Conservation (phyloP, 2,113 vertebrate genomes). For the Laticauda laticaudata region DNA sequence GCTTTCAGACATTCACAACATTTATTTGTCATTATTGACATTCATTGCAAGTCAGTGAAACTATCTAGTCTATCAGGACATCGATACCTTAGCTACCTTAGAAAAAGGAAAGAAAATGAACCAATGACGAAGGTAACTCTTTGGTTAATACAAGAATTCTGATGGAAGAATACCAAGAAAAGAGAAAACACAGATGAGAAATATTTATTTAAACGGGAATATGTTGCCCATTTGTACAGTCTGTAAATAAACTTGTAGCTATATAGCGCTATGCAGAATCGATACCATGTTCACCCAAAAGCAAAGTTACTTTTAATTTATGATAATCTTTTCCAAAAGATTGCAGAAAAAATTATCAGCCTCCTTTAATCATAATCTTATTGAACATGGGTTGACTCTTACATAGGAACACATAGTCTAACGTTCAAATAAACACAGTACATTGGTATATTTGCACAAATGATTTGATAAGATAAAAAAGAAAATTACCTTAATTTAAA, state of each 20-base stretch:
- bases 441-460: neutral
- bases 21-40: neutral
- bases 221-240: neutral
- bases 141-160: neutral
- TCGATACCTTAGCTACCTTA: neutral
- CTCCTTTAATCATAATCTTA: neutral
- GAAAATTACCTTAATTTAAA: neutral
- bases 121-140: neutral
- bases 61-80: neutral
- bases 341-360: neutral
- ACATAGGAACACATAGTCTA: neutral
- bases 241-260: neutral
- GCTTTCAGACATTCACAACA: neutral
- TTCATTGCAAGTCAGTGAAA: neutral
- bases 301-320: neutral
- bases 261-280: neutral
- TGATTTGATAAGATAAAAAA: neutral
- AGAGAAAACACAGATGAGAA: neutral
- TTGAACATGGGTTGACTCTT: neutral
- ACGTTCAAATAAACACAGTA: neutral
- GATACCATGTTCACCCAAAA: neutral
- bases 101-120: neutral
- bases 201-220: neutral
- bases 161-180: neutral
- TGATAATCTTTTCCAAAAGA: neutral